Base-by-base conservation (phyloP, 2,888 invertebrate genomes). In the Orthosia gracilis region DNA sequence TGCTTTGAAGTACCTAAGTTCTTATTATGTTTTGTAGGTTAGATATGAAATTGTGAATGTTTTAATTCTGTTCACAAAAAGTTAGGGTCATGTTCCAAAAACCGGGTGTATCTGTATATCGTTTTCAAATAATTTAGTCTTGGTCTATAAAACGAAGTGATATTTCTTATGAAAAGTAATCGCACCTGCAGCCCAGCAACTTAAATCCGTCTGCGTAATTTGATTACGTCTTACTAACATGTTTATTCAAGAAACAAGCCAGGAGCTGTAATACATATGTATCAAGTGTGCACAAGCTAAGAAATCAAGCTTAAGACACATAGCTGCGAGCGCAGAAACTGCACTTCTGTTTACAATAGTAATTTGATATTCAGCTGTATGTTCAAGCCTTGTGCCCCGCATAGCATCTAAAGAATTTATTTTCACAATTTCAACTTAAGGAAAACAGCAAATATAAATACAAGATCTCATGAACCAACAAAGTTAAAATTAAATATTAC, bases 341-440 rank as follows among this genome's bases (percentile, higher is more conserved):
- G 52, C 65, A 55, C 55, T 50, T 23, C 23, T 84, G 69, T 76
- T 70, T 73, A 69, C 76, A 54, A 57, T 54, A 61, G 68, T 54
- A 45, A 84, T 81, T 80, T 76, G 52, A 76, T 76, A 80, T 84
- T 65, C 72, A 65, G 54, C 62, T 84, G 57, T 61, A 55, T 69
- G 49, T 62, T 70, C 40, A 4, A 52, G 57, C 47, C 23, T 59
- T 63, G 21, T 50, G 2, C 23, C 15, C 67, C 18, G 31, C 45
- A 65, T 18, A 61, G 31, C 45, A 17, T 52, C 21, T 66, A 21
- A 69, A 69, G 18, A 78, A 78, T 73, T 65, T 72, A 72, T 68
- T 78, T 64, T 49, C n/a, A 45, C 49, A 64, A 23, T 47, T 63
- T 54, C n/a, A 64, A 65, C 18, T 54, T 11, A 47, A 49, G 23